A percentile compares a stretch with the other conserved stretches of the same genome.
Conservation (phyloP, 2,113 vertebrate genomes). For the Telmatochromis brichardi region DNA sequence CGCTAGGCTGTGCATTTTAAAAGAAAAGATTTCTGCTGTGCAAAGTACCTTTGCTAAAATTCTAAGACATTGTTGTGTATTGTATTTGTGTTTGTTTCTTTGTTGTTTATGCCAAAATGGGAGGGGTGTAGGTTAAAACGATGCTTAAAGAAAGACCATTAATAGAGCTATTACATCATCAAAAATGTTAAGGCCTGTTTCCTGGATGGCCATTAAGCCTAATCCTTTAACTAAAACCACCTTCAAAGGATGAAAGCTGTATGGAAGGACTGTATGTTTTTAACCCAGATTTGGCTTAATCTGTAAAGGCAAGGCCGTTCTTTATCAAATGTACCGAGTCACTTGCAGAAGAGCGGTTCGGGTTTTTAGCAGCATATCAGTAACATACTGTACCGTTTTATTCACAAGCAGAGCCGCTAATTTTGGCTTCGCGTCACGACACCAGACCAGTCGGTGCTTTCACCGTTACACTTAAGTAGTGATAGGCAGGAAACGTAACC, state of each 20-base stretch:
- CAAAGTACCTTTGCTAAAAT: constrained; percentile 41
- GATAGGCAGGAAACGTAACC: constrained; percentile 1
- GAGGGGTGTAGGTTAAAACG: constrained; percentile 30
- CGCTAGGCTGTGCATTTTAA: constrained; percentile 19
- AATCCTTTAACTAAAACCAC: constrained; percentile 54
- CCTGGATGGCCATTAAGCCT: constrained; percentile 37
- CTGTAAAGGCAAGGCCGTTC: constrained; percentile 24
- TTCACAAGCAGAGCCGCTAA: not conserved
- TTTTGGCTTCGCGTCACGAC: not conserved
- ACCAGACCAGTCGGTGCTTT: constrained; percentile 31
- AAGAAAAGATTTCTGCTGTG: constrained; percentile 50
- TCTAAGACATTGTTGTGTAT: constrained; percentile 39
- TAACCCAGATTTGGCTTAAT: constrained; percentile 49
- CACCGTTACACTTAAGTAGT: constrained; percentile 21
- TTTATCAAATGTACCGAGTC: constrained; percentile 26
- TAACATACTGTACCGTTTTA: not conserved
- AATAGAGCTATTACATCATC: constrained; percentile 36
- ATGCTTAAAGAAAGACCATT: constrained; percentile 35
- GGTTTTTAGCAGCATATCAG: constrained; percentile 10
- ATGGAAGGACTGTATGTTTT: constrained; percentile 45
- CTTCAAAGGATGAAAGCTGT: constrained; percentile 46
- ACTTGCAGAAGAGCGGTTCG: constrained; percentile 37
- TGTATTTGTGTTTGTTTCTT: constrained; percentile 58
- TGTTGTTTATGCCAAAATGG: constrained; percentile 69
- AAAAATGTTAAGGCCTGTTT: constrained; percentile 38